phyloP scores from a whole-genome alignment of 2,113 vertebrate genomes.

The Paradisaea rubra region DNA sequence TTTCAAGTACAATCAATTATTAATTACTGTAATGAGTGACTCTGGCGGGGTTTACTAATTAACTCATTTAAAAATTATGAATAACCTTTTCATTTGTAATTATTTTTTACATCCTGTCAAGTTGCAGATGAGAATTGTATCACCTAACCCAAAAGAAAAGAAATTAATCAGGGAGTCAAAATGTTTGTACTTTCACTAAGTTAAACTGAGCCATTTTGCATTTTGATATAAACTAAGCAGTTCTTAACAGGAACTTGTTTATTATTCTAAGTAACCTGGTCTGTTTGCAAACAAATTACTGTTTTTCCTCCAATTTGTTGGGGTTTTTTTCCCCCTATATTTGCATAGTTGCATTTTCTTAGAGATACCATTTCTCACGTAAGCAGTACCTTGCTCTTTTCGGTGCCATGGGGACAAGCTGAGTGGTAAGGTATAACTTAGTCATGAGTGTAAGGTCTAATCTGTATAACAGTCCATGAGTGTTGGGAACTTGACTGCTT shows the following conservation, averaged over 20 bases:
- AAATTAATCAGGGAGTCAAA: neutral
- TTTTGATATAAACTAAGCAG: neutral
- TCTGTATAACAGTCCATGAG: neutral
- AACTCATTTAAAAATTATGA: slow-evolving; percentile 94
- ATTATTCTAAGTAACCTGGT: neutral
- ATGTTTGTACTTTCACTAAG: neutral
- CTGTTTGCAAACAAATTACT: neutral
- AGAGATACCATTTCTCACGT: neutral
- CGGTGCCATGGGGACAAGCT: neutral
- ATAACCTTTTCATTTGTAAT: slow-evolving; percentile 91
- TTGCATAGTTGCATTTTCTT: neutral
- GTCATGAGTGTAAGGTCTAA: neutral
- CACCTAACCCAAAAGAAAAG: slow-evolving; percentile 16
- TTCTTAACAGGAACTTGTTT: neutral
- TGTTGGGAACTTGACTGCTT: neutral
- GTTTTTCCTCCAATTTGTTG: neutral
- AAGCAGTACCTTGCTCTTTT: neutral
- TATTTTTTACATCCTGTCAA: slow-evolving; percentile 76
- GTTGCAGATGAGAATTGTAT: slow-evolving; percentile 62
- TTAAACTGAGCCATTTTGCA: neutral
- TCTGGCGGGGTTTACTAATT: slow-evolving; percentile 91
- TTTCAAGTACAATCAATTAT: slow-evolving; percentile 99
- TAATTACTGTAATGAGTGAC: slow-evolving; percentile 91
- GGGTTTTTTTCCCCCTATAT: rapidly evolving
- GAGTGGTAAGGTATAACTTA: neutral